phyloP scores from a whole-genome alignment of 2,113 vertebrate species.

The Etheostoma cragini region DNA sequence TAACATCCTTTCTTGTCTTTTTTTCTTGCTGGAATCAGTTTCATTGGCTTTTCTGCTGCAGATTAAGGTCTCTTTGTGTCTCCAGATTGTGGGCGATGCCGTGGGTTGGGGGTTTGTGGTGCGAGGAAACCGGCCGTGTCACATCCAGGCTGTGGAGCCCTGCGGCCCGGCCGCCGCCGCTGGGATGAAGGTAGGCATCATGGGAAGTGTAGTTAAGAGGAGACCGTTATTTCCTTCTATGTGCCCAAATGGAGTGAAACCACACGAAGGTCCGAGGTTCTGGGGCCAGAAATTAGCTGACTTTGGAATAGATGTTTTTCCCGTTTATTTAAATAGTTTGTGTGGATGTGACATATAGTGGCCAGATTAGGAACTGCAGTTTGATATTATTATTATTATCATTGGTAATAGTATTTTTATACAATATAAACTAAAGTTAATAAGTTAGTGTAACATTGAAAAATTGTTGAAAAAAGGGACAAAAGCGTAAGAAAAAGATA shows the following conservation, averaged over 20 bases:
- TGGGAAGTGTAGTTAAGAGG: slow-evolving; percentile 26
- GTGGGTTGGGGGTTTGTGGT: slow-evolving; percentile 96
- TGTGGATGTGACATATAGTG: neutral
- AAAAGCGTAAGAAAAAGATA: too few species aligned
- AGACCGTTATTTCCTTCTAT: too few species aligned
- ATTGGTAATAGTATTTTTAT: too few species aligned
- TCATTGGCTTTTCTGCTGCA: neutral
- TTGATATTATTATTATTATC: neutral
- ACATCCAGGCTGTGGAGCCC: slow-evolving; percentile 94
- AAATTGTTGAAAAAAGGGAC: too few species aligned
- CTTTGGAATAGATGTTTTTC: neutral
- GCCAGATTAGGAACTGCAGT: neutral
- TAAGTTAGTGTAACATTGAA: too few species aligned
- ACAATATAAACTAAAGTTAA: too few species aligned
- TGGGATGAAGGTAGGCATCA: slow-evolving; percentile 89
- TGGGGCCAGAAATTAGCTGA: neutral
- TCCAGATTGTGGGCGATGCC: slow-evolving; percentile 88
- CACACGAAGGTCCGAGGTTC: neutral
- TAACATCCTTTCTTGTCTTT: neutral
- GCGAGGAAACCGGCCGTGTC: slow-evolving; percentile 89
- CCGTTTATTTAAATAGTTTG: neutral
- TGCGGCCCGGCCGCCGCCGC: slow-evolving; percentile 89
- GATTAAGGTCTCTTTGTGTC: neutral
- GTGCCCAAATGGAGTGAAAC: too few species aligned
- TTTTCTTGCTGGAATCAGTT: neutral